Conservation (phyloP, 2,888 invertebrate species). For the Catocala sponsa region DNA sequence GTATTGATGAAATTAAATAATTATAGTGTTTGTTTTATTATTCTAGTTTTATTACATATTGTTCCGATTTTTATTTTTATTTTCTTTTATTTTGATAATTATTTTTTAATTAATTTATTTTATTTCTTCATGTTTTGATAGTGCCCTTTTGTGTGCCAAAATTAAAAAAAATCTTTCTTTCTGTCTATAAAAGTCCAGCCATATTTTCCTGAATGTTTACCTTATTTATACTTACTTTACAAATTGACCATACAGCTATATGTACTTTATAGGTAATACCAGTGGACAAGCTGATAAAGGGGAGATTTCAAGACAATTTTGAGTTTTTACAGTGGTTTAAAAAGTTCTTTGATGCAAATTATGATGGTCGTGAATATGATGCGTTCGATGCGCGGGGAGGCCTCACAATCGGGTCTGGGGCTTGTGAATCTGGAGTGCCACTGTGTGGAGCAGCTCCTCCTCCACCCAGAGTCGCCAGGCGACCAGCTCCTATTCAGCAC, state of each 20-base stretch:
- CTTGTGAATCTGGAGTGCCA: constrained; percentile 84
- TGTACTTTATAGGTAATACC: constrained; percentile 95
- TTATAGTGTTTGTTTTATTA: too few relatives aligned
- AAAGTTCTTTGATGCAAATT: constrained; percentile 99
- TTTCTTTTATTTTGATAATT: too few relatives aligned
- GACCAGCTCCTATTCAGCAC: constrained; percentile 66
- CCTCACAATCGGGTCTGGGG: constrained; percentile 92
- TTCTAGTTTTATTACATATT: too few relatives aligned
- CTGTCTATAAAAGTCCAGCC: too few relatives aligned
- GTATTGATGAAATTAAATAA: too few relatives aligned
- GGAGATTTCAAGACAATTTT: constrained; percentile 99
- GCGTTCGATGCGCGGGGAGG: constrained; percentile 96
- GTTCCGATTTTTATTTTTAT: too few relatives aligned
- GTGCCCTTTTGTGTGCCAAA: too few relatives aligned
- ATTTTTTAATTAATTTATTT: too few relatives aligned
- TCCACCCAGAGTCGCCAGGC: constrained; percentile 55
- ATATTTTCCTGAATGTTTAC: too few relatives aligned
- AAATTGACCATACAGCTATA: constrained; percentile 19
- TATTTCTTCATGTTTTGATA: too few relatives aligned
- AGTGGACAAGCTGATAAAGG: constrained; percentile 99
- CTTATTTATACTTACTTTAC: not conserved
- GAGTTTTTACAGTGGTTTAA: constrained; percentile 99
- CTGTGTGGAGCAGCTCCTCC: constrained; percentile 72
- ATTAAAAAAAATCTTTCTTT: too few relatives aligned
- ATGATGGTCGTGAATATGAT: constrained; percentile 98